Evolutionary conservation across 1,140 invertebrate species (phyloP).

Genomic region (Musca vetustissima): DNA sequence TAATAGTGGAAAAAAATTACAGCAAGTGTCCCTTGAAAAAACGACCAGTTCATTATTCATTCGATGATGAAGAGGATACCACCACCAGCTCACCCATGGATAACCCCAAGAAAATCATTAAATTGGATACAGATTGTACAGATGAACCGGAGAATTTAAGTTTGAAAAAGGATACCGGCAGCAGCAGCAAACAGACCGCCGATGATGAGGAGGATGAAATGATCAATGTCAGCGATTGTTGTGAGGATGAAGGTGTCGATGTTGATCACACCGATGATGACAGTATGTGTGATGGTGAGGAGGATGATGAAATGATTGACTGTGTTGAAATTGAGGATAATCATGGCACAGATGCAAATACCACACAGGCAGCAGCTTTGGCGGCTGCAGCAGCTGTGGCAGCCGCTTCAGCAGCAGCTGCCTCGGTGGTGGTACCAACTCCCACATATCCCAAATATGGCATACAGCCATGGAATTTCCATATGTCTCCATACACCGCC

Average conservation of each 20-base stretch:
- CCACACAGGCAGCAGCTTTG: constrained; percentile 47
- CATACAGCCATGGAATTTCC: constrained; percentile 49
- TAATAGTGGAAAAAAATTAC: constrained; percentile 79
- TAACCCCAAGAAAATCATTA: neutral
- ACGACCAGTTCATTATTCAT: constrained; percentile 67
- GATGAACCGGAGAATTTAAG: constrained; percentile 82
- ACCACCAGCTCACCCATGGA: neutral
- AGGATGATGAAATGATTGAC: constrained; percentile 43
- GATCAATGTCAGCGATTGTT: constrained; percentile 50
- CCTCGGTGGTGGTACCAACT: constrained; percentile 48
- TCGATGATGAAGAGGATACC: constrained; percentile 36
- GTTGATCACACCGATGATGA: constrained; percentile 49
- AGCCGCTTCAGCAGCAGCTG: constrained; percentile 39
- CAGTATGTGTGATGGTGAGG: constrained; percentile 41
- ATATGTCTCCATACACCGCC: constrained; percentile 51
- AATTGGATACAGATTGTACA: neutral
- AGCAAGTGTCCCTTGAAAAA: constrained; percentile 88
- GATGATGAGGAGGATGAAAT: constrained; percentile 34
- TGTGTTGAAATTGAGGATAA: constrained; percentile 44
- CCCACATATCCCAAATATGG: constrained; percentile 52
- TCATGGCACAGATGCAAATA: constrained; percentile 29
- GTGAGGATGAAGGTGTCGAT: constrained; percentile 51
- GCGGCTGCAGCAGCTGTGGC: constrained; percentile 43
- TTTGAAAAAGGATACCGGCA: constrained; percentile 70
- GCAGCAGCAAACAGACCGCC: neutral